Conservation (phyloP, 1,140 invertebrate species). For the Drosophila ogumai region DNA sequence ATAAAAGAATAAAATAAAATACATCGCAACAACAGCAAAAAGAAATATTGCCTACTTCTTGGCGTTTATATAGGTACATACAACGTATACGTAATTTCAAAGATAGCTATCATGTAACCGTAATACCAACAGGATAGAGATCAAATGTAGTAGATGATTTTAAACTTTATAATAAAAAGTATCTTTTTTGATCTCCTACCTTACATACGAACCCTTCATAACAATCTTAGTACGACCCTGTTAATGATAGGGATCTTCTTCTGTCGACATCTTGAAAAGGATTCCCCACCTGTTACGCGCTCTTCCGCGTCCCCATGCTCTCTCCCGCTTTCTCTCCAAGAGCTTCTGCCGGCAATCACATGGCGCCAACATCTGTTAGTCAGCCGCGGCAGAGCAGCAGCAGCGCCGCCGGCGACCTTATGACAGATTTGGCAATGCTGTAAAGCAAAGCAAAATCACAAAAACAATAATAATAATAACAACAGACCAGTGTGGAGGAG, state of each 20-base stretch:
- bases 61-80: not conserved
- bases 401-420: slow-evolving; percentile 31
- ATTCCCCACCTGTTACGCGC: slow-evolving; percentile 10
- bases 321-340: slow-evolving; percentile 8
- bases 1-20: not conserved
- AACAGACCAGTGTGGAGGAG: not conserved
- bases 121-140: not conserved
- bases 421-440: slow-evolving; percentile 70
- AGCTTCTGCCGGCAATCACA: slow-evolving; percentile 29
- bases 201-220: no score
- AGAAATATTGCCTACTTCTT: not conserved
- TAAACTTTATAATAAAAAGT: not conserved
- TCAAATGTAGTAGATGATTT: no score
- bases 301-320: not conserved
- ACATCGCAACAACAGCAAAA: not conserved
- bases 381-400: slow-evolving; percentile 52
- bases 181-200: no score
- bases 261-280: slow-evolving; percentile 19
- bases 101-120: not conserved
- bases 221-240: not conserved
- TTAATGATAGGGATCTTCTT: not conserved
- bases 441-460: slow-evolving; percentile 40
- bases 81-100: not conserved
- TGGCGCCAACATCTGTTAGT: slow-evolving; percentile 47
- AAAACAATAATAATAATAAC: slow-evolving; percentile 40